Evolutionary conservation across 2,797 vertebrate genomes (phyloP).

Genomic region (Petrocephalus schoutedeni): DNA sequence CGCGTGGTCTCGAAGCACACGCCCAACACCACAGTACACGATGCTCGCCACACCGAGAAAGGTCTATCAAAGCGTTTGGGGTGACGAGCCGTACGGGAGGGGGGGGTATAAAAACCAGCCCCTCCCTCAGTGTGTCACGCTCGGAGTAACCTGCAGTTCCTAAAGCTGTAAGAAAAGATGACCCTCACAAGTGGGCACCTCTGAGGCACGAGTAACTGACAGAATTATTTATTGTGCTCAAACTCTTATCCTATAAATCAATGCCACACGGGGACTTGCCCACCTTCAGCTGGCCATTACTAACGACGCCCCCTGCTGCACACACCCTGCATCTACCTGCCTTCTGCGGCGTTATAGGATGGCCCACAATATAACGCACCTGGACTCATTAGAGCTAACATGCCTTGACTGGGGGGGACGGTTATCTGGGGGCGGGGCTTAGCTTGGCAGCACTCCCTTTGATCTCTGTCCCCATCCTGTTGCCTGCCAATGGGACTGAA

Average conservation of each 20-base stretch:
- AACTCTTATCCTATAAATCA: not conserved
- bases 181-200: not conserved
- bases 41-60: not conserved
- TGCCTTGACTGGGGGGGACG: not conserved
- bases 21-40: not conserved
- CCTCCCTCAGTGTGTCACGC: not conserved
- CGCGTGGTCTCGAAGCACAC: not conserved
- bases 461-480: not conserved
- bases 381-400: not conserved
- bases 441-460: not conserved
- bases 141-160: not conserved
- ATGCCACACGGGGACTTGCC: not conserved
- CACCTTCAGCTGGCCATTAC: not conserved
- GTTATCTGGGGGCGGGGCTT: not conserved
- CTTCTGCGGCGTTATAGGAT: not conserved
- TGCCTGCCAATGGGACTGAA: not conserved
- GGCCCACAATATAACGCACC: not conserved
- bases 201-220: not conserved
- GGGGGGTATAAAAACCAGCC: not conserved
- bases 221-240: slow-evolving; percentile 2
- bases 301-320: not conserved
- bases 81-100: not conserved
- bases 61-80: not conserved
- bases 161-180: not conserved
- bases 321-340: not conserved